Conservation (phyloP, 2,888 invertebrate genomes). For the Drosophila cognata region DNA sequence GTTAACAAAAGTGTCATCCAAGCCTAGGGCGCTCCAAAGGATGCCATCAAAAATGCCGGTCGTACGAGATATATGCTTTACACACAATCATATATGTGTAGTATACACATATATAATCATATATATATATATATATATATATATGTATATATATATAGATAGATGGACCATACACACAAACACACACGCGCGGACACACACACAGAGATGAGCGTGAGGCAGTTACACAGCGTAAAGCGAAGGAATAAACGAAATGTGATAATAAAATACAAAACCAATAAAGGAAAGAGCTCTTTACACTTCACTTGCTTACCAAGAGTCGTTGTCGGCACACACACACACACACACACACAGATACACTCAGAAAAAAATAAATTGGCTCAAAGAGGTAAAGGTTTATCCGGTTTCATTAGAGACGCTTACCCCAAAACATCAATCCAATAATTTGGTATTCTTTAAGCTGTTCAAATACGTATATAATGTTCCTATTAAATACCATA, state of each 20-base stretch:
- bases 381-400: not conserved
- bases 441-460: not conserved
- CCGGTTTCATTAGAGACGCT: not conserved
- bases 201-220: conserved; percentile 23
- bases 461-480: not conserved
- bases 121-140: conserved; percentile 12
- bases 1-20: conserved; percentile 77
- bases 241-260: conserved; percentile 81
- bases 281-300: conserved; percentile 84
- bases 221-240: conserved; percentile 55
- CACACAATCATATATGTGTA: conserved; percentile 10
- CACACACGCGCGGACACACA: conserved; percentile 37
- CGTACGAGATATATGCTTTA: conserved; percentile 28
- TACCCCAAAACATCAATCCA: no score
- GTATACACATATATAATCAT: conserved; percentile 32
- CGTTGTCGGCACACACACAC: conserved; percentile 60
- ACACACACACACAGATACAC: conserved; percentile 17
- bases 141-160: conserved; percentile 20
- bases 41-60: conserved; percentile 72
- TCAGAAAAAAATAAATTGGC: not conserved
- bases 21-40: conserved; percentile 75
- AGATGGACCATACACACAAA: conserved; percentile 53
- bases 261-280: conserved; percentile 84
- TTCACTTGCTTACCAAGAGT: conserved; percentile 82
- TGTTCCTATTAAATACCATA: not conserved